These are phyloP conservation scores for Ormyrus nitidulus DNA, from an alignment of 2,888 invertebrate genomes.

Conservation along the genomic window DNA sequence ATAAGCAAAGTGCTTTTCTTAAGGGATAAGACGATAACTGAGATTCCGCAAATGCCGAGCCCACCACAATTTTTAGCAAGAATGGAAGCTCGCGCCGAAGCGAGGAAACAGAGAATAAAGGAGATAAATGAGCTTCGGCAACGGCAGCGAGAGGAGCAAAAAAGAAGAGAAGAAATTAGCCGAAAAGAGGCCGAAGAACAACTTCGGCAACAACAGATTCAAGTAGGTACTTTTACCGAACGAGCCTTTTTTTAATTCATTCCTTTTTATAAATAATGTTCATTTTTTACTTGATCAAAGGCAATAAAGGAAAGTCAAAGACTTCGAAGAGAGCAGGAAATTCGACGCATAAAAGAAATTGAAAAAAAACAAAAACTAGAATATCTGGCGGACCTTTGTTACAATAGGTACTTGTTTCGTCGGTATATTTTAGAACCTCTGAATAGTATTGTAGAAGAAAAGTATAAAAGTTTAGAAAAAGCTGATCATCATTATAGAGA, in stretches of 20 bases:
- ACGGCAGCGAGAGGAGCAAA: slow-evolving; percentile 75
- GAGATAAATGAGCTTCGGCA: slow-evolving; percentile 71
- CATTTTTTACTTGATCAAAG: slow-evolving; percentile 55
- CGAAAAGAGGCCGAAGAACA: slow-evolving; percentile 74
- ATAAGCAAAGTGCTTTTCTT: slow-evolving; percentile 67
- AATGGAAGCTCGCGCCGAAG: slow-evolving; percentile 85
- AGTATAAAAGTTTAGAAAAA: slow-evolving; percentile 65
- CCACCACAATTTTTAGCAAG: slow-evolving; percentile 82
- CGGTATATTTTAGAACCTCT: slow-evolving; percentile 66
- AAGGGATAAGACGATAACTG: slow-evolving; percentile 63
- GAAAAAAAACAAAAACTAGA: slow-evolving; percentile 64
- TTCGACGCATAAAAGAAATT: slow-evolving; percentile 61
- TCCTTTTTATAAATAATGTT: not conserved
- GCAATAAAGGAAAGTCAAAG: slow-evolving; percentile 66
- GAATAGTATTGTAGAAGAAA: slow-evolving; percentile 62
- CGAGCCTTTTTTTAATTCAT: not conserved
- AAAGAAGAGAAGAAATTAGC: slow-evolving; percentile 68
- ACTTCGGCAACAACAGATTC: slow-evolving; percentile 73
- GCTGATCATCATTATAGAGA: slow-evolving; percentile 79
- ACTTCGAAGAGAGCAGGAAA: slow-evolving; percentile 66
- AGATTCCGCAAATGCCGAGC: slow-evolving; percentile 61
- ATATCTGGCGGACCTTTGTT: slow-evolving; percentile 65
- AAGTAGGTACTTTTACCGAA: slow-evolving; percentile 64
- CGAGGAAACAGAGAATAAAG: slow-evolving; percentile 77
- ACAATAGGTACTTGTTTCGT: slow-evolving; percentile 65